Evolutionary conservation across 2,888 invertebrate species (phyloP).

Genomic region (Cerastoderma edule): DNA sequence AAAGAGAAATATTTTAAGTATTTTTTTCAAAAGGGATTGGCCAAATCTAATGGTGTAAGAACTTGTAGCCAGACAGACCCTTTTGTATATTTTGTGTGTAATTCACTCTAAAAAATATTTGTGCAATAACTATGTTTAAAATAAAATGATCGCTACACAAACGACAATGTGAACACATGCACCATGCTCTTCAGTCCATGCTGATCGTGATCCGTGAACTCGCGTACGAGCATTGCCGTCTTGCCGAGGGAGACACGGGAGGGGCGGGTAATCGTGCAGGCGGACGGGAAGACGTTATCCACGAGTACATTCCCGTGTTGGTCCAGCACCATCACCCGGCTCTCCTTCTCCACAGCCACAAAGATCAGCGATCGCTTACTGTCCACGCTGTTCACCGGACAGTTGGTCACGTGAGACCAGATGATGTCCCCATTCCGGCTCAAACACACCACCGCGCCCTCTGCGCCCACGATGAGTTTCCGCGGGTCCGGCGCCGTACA

Average conservation of each 20-base stretch:
- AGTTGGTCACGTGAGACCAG: constrained; percentile 44
- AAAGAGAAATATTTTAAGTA: too few relatives aligned
- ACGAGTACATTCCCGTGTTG: constrained; percentile 54
- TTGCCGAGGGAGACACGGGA: constrained; percentile 53
- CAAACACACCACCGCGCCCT: constrained; percentile 51
- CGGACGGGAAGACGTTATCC: constrained; percentile 54
- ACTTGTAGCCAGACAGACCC: too few relatives aligned
- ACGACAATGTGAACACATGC: constrained; percentile 52
- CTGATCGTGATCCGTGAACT: constrained; percentile 45
- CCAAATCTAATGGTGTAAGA: too few relatives aligned
- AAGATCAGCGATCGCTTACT: constrained; percentile 49
- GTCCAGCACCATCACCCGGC: constrained; percentile 46
- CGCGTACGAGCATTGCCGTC: constrained; percentile 46
- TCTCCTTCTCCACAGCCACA: constrained; percentile 49
- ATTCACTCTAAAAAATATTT: too few relatives aligned
- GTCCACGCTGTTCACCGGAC: constrained; percentile 47
- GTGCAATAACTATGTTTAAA: too few relatives aligned
- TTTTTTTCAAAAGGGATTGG: too few relatives aligned
- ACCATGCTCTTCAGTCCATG: constrained; percentile 58
- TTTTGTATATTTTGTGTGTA: too few relatives aligned
- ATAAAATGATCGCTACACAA: too few relatives aligned
- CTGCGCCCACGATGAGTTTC: constrained; percentile 49
- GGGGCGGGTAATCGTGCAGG: constrained; percentile 42
- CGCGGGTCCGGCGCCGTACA: constrained; percentile 56
- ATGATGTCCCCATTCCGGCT: constrained; percentile 59